Base-by-base conservation (phyloP, 2,888 invertebrate genomes). In the Pammene aurita region DNA sequence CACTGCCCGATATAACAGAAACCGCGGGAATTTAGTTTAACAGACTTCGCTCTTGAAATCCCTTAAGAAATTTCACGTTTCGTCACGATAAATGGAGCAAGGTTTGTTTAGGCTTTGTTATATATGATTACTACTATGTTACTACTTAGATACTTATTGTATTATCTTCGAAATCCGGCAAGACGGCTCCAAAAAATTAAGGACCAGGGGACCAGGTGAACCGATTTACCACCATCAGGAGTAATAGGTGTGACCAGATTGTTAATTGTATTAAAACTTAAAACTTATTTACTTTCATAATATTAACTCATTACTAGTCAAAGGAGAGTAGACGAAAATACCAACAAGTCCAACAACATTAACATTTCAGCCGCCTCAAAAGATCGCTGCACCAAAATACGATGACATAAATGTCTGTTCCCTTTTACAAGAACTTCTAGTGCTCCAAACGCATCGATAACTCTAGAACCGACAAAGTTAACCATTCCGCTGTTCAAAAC, bases 1-100 rank as follows among this genome's bases (percentile, higher is more conserved):
- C 41, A 72, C 68, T 72, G 60, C 34, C 72, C 72, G 63, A 71
- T 61, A 68, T 71, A 61, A 13, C 63, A 35, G 38, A 66, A 41
- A 67, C 54, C 35, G n/a, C n/a, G 63, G 42, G 50, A 54, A 42
- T 62, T 68, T 46, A 41, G 52, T 41, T 46, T 48, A 61, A 48
- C 34, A 56, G 14, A 35, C 16, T 16, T 14, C 62, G 62, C 62
- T 62, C 41, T 62, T 62, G 50, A 46, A 42, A 58, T 46, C n/a
- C 55, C 13, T n/a, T 14, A 34, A 50, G 48, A 56, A 26, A 34
- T 11, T 48, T 42, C 41, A 63, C 44, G 44, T 52, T 63, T 46
- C 55, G 26, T 38, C 13, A n/a, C 18, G 18, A 54, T 11, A 44
- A n/a, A 26, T n/a, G n/a, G n/a, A n/a, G n/a, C n/a, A n/a, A n/a